Conservation (phyloP, 2,113 vertebrate species). For the Cairina moschata region DNA sequence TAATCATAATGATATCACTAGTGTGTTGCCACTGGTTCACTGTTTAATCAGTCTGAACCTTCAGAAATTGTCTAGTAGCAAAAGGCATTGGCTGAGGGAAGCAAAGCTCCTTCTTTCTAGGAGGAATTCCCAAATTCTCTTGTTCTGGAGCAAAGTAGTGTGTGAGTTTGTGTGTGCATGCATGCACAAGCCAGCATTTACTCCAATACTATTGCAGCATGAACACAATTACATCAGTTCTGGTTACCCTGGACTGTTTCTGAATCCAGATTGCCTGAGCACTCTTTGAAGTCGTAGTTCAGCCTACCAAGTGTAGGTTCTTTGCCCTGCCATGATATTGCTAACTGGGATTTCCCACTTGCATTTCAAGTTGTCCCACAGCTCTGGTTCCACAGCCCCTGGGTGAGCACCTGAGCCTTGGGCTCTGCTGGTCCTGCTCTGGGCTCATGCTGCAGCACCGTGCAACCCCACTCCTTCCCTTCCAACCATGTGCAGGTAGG, state of each 20-base stretch:
- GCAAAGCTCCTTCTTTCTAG: background rate
- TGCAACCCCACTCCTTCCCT: background rate
- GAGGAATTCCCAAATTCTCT: background rate
- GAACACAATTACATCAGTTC: background rate
- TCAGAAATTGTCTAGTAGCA: background rate
- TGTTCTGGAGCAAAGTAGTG: background rate
- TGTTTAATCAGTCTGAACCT: background rate
- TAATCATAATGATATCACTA: background rate
- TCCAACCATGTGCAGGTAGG: background rate
- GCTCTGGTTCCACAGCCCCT: background rate
- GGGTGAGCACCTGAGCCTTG: background rate
- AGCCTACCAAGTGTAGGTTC: rapidly evolving
- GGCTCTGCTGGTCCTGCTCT: background rate
- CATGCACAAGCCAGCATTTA: background rate
- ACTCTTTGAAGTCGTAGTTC: background rate
- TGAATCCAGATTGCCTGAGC: background rate
- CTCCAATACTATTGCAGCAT: background rate
- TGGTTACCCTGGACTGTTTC: background rate
- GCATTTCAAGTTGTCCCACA: background rate
- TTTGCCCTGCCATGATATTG: background rate
- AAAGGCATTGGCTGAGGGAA: background rate
- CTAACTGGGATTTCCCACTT: background rate
- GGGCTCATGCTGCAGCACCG: rapidly evolving
- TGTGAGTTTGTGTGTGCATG: background rate
- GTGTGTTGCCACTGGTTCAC: background rate